A percentile compares a stretch with the other conserved stretches of the same genome.
phyloP scores from a whole-genome alignment of 1,140 invertebrate species.

The Epicauta chinensis region DNA sequence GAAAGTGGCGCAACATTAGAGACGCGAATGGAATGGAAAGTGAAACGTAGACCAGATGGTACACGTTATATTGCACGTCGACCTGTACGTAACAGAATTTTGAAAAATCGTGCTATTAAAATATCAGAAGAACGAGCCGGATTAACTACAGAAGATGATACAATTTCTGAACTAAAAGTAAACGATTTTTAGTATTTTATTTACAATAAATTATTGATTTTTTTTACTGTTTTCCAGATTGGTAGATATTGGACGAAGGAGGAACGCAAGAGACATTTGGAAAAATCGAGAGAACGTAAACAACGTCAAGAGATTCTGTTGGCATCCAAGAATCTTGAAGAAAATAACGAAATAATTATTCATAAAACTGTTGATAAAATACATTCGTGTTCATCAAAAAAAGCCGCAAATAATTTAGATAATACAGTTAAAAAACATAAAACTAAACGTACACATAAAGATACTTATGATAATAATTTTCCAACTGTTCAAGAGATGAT shows the following conservation, averaged over 20 bases:
- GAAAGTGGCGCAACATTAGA: constrained; percentile 37
- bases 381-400: constrained; percentile 27
- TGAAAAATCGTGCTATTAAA: constrained; percentile 63
- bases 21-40: constrained; percentile 69
- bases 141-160: constrained; percentile 76
- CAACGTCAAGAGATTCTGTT: constrained; percentile 47
- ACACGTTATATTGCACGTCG: constrained; percentile 71
- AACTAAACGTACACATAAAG: constrained; percentile 42
- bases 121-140: constrained; percentile 64
- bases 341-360: constrained; percentile 24
- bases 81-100: constrained; percentile 60
- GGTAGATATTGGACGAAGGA: constrained; percentile 78
- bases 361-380: constrained; percentile 19
- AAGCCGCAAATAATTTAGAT: constrained; percentile 40
- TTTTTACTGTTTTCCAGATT: constrained; percentile 46
- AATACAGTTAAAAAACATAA: constrained; percentile 44
- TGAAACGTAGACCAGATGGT: constrained; percentile 71
- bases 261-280: constrained; percentile 68
- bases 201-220: background rate
- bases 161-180: constrained; percentile 72
- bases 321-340: constrained; percentile 29
- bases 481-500: constrained; percentile 47
- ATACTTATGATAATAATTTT: constrained; percentile 45
- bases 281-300: constrained; percentile 60
- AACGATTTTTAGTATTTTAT: background rate